Conservation (phyloP, 2,113 vertebrate genomes). For the Forbesichthys agassizii region DNA sequence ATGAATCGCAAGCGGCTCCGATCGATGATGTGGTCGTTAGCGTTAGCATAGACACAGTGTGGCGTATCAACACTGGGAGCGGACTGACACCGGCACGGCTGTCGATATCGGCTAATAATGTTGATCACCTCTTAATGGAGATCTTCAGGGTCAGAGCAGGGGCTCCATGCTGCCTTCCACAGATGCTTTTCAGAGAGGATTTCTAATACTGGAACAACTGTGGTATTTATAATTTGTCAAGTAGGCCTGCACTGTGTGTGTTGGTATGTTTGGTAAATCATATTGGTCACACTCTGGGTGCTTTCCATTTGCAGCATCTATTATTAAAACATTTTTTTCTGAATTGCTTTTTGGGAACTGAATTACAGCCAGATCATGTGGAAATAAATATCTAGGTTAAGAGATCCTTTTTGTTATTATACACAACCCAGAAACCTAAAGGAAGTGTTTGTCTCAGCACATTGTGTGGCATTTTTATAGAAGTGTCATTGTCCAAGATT, state of each 20-base stretch:
- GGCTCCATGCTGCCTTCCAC: slow-evolving; percentile 12
- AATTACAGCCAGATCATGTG: slow-evolving; percentile 46
- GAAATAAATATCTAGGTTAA: slow-evolving; percentile 42
- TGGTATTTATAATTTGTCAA: slow-evolving; percentile 35
- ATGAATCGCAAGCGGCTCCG: slow-evolving; percentile 57
- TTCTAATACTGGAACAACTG: slow-evolving; percentile 7
- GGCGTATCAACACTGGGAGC: slow-evolving; percentile 23
- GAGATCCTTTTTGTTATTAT: slow-evolving; percentile 22
- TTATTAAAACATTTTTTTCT: slow-evolving; percentile 43
- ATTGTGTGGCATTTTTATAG: not conserved
- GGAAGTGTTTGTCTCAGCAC: not conserved
- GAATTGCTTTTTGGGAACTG: slow-evolving; percentile 40
- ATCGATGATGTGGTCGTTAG: slow-evolving; percentile 57
- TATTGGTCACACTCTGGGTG: slow-evolving; percentile 36
- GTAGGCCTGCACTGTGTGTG: slow-evolving; percentile 31
- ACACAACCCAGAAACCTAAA: no score
- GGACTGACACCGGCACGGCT: slow-evolving; percentile 52
- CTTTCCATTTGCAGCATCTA: slow-evolving; percentile 51
- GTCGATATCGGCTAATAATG: slow-evolving; percentile 56
- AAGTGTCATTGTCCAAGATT: no score
- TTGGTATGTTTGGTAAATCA: slow-evolving; percentile 37
- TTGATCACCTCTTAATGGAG: slow-evolving; percentile 53
- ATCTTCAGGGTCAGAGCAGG: slow-evolving; percentile 16
- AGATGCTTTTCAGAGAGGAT: slow-evolving; percentile 36
- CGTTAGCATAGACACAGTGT: slow-evolving; percentile 12